Conservation (phyloP, 1,140 invertebrate species). For the Oncopodura yosiiana region DNA sequence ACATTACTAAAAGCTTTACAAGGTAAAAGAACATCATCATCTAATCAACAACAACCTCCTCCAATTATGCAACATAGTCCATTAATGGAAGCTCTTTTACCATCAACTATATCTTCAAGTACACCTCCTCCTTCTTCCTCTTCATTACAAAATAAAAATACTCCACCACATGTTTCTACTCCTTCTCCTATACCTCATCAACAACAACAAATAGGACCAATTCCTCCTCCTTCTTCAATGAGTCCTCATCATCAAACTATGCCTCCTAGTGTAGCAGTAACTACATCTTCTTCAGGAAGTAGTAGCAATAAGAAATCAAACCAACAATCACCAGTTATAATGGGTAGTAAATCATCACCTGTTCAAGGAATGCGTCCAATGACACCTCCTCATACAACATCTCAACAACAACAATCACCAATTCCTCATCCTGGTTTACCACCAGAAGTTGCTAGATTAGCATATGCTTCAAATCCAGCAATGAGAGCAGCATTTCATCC, state of each 20-base stretch:
- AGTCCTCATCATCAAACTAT: too few species aligned
- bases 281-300: too few species aligned
- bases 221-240: neutral
- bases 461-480: too few species aligned
- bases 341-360: neutral
- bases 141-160: constrained; percentile 15
- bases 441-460: too few species aligned
- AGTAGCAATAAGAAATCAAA: neutral
- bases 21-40: neutral
- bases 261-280: too few species aligned
- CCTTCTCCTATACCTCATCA: neutral
- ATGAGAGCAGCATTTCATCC: neutral
- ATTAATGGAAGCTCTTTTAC: neutral
- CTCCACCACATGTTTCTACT: constrained; percentile 11
- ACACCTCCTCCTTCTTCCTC: constrained; percentile 2
- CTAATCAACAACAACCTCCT: neutral
- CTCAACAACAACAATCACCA: neutral
- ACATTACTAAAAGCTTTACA: neutral
- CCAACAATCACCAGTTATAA: neutral
- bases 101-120: neutral
- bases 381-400: neutral
- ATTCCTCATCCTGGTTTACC: neutral
- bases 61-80: neutral
- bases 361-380: neutral
- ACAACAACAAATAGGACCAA: neutral